These are phyloP conservation scores for Girardia tigrina DNA, from an alignment of 2,888 invertebrate genomes.

Conservation along the genomic window DNA sequence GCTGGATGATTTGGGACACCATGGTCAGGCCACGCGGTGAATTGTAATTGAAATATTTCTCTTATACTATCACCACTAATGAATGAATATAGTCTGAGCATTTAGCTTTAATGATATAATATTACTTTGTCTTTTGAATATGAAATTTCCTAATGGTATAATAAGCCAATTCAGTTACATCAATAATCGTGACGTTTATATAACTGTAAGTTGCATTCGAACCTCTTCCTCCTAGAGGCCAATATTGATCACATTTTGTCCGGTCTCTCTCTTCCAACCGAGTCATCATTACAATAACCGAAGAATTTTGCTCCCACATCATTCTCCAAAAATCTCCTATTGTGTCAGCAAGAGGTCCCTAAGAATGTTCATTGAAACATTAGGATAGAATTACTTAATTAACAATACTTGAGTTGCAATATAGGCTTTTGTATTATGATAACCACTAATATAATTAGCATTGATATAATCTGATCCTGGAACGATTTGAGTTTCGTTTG, in stretches of 20 bases:
- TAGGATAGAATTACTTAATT: slow-evolving; percentile 31
- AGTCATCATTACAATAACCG: slow-evolving; percentile 98
- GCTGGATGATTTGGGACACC: slow-evolving; percentile 96
- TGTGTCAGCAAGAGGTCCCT: slow-evolving; percentile 91
- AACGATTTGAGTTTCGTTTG: slow-evolving; percentile 61
- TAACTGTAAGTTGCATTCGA: slow-evolving; percentile 59
- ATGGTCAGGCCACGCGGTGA: slow-evolving; percentile 99
- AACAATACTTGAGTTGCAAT: slow-evolving; percentile 75
- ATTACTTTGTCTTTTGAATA: slow-evolving; percentile 5
- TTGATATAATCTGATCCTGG: slow-evolving; percentile 93
- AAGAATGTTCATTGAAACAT: slow-evolving; percentile 33
- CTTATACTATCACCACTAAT: slow-evolving; percentile 51
- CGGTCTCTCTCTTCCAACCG: slow-evolving; percentile 87
- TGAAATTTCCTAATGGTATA: slow-evolving; percentile 86
- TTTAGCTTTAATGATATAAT: neutral
- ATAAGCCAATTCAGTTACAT: slow-evolving; percentile 87
- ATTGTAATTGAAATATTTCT: slow-evolving; percentile 90
- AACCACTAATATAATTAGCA: slow-evolving; percentile 97
- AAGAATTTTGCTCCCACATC: slow-evolving; percentile 90
- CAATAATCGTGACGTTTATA: slow-evolving; percentile 80
- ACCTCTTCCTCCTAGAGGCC: slow-evolving; percentile 85
- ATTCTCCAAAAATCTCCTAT: slow-evolving; percentile 97
- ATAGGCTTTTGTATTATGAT: slow-evolving; percentile 90
- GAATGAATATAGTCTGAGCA: neutral
- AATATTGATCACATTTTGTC: slow-evolving; percentile 70